Conservation (phyloP, 1,140 invertebrate species). For the Trichonephila clavipes region DNA sequence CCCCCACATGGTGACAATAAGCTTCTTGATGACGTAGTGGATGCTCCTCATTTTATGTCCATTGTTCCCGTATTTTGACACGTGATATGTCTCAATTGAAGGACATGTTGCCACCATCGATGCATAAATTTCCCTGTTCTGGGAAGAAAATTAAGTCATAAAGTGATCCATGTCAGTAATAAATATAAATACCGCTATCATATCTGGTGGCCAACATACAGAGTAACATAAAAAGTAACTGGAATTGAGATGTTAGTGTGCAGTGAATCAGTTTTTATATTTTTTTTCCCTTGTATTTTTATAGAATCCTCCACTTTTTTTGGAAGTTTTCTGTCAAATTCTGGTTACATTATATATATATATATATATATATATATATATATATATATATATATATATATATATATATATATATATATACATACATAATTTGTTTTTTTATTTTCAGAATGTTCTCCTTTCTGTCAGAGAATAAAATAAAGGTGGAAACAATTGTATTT, state of each 20-base stretch:
- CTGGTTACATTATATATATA: no score
- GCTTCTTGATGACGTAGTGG: slow-evolving; percentile 48
- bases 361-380: no score
- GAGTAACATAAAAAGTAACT: neutral
- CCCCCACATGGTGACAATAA: slow-evolving; percentile 59
- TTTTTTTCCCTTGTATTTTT: no score
- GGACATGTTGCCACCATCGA: neutral
- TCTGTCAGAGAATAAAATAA: no score
- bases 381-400: no score
- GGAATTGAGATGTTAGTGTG: neutral
- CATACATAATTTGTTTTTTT: no score
- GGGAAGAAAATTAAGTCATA: slow-evolving; percentile 27
- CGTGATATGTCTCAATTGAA: slow-evolving; percentile 57
- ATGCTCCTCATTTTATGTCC: slow-evolving; percentile 35
- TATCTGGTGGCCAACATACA: neutral
- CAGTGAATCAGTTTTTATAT: no score
- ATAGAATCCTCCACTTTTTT: no score
- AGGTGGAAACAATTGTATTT: no score
- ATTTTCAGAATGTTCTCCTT: no score
- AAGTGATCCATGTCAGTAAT: neutral
- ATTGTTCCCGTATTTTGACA: slow-evolving; percentile 62
- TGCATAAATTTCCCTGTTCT: slow-evolving; percentile 9
- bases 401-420: no score
- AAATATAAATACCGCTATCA: neutral
- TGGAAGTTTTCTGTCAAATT: no score